Conservation (phyloP, 2,888 invertebrate genomes). For the Epistrophe eligans region DNA sequence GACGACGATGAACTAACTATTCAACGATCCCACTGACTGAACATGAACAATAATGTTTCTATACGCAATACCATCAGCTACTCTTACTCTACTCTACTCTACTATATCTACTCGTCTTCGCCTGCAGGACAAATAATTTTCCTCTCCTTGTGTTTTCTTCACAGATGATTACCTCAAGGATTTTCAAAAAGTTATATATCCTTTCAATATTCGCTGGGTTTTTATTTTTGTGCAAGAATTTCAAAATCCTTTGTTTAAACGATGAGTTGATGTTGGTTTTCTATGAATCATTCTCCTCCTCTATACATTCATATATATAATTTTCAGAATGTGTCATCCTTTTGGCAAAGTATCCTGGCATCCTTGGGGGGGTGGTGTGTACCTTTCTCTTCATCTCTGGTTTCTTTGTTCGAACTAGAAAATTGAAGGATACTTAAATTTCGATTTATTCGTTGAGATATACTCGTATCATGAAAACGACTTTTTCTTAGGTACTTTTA, state of each 20-base stretch:
- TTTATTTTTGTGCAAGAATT: not conserved
- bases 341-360: not conserved
- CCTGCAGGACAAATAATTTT: constrained; percentile 40
- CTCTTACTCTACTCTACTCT: too few relatives aligned
- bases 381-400: not conserved
- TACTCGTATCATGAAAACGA: constrained; percentile 2
- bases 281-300: not conserved
- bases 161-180: constrained; percentile 70
- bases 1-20: constrained; percentile 25
- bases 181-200: constrained; percentile 61
- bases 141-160: constrained; percentile 55
- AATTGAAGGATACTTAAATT: constrained; percentile 62
- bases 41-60: constrained; percentile 24
- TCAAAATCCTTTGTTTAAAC: constrained; percentile 40
- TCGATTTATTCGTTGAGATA: constrained; percentile 34
- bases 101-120: not conserved
- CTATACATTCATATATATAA: too few relatives aligned
- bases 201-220: constrained; percentile 38
- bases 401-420: constrained; percentile 51
- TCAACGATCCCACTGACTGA: constrained; percentile 30
- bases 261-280: constrained; percentile 18
- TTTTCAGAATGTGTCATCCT: not conserved
- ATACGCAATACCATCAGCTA: not conserved
- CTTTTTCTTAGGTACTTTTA: not conserved
- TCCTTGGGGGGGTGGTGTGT: not conserved